Evolutionary conservation across 2,888 invertebrate genomes (phyloP).

Genomic region (Atethmia centrago): DNA sequence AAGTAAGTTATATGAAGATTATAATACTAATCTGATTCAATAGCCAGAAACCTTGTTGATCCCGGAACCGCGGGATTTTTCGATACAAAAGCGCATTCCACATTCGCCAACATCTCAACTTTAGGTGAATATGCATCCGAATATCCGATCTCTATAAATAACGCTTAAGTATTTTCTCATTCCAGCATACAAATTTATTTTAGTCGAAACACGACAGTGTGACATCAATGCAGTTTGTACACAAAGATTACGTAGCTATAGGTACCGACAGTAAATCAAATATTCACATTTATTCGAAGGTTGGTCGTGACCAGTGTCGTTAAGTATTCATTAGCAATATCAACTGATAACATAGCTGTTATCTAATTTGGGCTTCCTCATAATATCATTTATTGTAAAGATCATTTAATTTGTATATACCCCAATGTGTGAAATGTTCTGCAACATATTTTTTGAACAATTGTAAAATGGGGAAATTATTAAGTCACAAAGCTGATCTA

Average conservation of each 20-base stretch:
- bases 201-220: constrained; percentile 21
- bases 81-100: no score
- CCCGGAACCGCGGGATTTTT: no score
- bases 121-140: no score
- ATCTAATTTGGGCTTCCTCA: constrained; percentile 28
- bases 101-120: no score
- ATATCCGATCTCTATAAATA: no score
- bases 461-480: background rate
- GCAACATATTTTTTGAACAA: no score
- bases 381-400: background rate
- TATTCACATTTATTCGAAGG: constrained; percentile 29
- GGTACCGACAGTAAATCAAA: constrained; percentile 33
- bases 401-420: background rate
- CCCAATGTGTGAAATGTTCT: background rate
- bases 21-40: no score
- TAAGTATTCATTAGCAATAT: constrained; percentile 2
- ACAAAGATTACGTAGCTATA: constrained; percentile 17
- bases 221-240: constrained; percentile 53
- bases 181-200: constrained; percentile 43
- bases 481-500: background rate
- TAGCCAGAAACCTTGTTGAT: no score
- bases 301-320: constrained; percentile 32
- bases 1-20: no score
- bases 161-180: constrained; percentile 23
- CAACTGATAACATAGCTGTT: constrained; percentile 29